Base-by-base conservation (phyloP, 2,888 invertebrate species). In the Andrena bicolor region DNA sequence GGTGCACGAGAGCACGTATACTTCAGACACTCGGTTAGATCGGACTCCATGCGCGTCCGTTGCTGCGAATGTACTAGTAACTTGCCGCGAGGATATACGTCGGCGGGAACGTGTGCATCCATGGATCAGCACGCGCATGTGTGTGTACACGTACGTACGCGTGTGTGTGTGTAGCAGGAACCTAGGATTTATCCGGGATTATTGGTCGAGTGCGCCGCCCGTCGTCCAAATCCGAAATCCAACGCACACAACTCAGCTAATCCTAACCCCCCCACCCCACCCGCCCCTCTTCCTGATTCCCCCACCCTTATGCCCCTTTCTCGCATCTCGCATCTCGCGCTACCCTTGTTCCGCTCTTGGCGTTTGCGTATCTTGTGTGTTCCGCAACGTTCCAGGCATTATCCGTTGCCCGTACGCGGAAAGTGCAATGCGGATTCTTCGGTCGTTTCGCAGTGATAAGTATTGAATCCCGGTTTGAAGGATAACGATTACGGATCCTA, bases 161-260 rank as follows among this genome's bases (percentile, higher is more conserved):
- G 41, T 41, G 1, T 41, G 41, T 41, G 1, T 16, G 41, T 41
- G 41, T 41, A 41, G 41, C 41, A 16, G 86, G 87, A 85, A 90
- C 82, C 90, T 84, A 87, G 92, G 93, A 92, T 92, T 93, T 92
- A 93, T 92, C 92, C 89, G 87, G 92, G 92, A 92, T 93, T 92
- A 93, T 91, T 91, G 91, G 88, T 87, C 88, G 90, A 90, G 91
- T 92, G 91, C 87, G 90, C 86, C 83, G 87, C 87, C 88, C 88
- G 91, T 86, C 90, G 88, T 89, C 91, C 91, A 92, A 93, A 93
- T 92, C 92, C 92, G 86, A 93, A 93, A 93, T 93, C 93, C 92
- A 91, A 93, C 93, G 91, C 93, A 92, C 92, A 93, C 93, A 90
- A 89, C 90, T 88, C 90, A 88, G 91, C 89, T 93, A 93, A 93